These are phyloP conservation scores for Odocoileus hemionus DNA, from an alignment of 2,113 vertebrate genomes.

Conservation along the genomic window DNA sequence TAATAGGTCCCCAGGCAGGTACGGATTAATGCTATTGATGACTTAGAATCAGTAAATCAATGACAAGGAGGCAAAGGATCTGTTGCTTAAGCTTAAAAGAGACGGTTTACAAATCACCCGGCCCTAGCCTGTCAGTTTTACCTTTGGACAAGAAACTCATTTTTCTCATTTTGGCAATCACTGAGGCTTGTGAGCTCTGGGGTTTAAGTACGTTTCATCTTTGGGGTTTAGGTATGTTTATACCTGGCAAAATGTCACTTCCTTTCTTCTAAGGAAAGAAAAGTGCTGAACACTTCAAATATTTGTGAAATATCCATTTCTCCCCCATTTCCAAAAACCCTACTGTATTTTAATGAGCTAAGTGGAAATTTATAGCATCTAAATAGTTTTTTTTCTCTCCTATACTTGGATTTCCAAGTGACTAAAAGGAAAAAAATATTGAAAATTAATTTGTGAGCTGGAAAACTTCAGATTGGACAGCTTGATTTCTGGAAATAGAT, in stretches of 20 bases:
- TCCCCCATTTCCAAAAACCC: not conserved
- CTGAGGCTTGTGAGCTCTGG: slow-evolving; percentile 6
- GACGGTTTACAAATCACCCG: slow-evolving; percentile 21
- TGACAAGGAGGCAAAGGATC: slow-evolving; percentile 43
- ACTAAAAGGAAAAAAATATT: not conserved
- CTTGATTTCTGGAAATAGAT: not conserved
- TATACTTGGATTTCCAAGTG: not conserved
- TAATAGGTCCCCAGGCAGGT: slow-evolving; percentile 61
- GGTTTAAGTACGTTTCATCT: slow-evolving; percentile 49
- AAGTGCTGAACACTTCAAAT: slow-evolving; percentile 22
- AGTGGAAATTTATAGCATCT: slow-evolving; percentile 40
- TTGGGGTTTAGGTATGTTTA: slow-evolving; percentile 45
- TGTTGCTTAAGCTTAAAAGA: slow-evolving; percentile 36
- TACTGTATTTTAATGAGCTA: slow-evolving; percentile 9
- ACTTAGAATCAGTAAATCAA: slow-evolving; percentile 59
- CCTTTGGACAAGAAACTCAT: slow-evolving; percentile 52
- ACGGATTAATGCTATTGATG: slow-evolving; percentile 62
- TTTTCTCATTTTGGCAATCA: slow-evolving; percentile 36
- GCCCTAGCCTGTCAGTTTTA: not conserved
- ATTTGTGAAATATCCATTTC: slow-evolving; percentile 8
- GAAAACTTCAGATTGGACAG: not conserved
- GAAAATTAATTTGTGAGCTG: not conserved
- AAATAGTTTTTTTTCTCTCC: not conserved
- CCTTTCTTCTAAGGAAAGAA: slow-evolving; percentile 39
- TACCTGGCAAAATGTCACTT: slow-evolving; percentile 39